Percentiles rank a stretch among this genome's conserved stretches.
Evolutionary conservation across 1,140 invertebrate species (phyloP).

Genomic region (Zophobas morio): DNA sequence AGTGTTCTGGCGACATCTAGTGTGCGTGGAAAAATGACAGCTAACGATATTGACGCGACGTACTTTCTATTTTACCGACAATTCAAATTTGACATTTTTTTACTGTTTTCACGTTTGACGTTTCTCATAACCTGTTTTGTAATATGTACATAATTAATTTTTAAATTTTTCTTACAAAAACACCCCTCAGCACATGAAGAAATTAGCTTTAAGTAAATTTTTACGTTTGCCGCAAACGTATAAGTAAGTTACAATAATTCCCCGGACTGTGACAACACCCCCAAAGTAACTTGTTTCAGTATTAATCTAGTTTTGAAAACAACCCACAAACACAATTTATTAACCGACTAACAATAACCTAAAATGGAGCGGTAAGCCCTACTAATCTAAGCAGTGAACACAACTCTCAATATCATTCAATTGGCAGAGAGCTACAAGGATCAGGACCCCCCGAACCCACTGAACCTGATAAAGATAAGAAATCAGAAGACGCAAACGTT

Average conservation of each 20-base stretch:
- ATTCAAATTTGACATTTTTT: constrained; percentile 1
- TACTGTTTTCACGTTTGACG: not conserved
- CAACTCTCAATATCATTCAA: not conserved
- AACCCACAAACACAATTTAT: not conserved
- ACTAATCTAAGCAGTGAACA: not conserved
- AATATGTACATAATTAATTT: not conserved
- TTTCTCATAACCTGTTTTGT: not conserved
- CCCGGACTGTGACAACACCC: not conserved
- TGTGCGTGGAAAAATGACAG: too few relatives aligned
- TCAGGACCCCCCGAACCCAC: not conserved
- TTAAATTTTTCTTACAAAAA: not conserved
- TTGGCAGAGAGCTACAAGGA: not conserved
- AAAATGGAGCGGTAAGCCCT: constrained; percentile 31
- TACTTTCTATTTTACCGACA: not conserved
- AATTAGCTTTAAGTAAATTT: not conserved
- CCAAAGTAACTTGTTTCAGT: not conserved
- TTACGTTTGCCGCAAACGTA: not conserved
- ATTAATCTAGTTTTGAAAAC: not conserved
- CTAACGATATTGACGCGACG: not conserved
- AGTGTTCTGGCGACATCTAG: too few relatives aligned
- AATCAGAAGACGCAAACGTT: constrained; percentile 51
- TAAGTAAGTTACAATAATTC: not conserved
- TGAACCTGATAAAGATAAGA: constrained; percentile 57
- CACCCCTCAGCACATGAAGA: not conserved
- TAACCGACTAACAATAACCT: constrained; percentile 26